Conservation (phyloP, 2,888 invertebrate genomes). For the Deilephila porcellus region DNA sequence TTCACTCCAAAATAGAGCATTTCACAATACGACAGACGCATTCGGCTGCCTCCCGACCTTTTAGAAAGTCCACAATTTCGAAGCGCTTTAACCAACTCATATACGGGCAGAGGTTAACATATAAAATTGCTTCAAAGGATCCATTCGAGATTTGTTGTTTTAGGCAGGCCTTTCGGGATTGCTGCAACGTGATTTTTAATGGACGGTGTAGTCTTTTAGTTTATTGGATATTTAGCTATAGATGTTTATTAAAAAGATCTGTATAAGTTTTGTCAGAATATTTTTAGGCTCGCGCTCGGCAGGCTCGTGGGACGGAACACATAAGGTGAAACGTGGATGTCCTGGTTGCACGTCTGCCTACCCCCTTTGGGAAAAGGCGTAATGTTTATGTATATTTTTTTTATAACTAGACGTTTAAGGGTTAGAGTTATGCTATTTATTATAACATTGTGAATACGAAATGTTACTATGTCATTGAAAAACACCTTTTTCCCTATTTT, state of each 20-base stretch:
- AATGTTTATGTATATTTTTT: too few relatives aligned
- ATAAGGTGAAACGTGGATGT: too few relatives aligned
- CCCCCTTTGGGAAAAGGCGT: too few relatives aligned
- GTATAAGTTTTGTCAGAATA: too few relatives aligned
- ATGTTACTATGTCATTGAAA: too few relatives aligned
- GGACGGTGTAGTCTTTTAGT: not conserved
- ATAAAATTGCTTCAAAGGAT: conserved; percentile 26
- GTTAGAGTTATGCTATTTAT: too few relatives aligned
- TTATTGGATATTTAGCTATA: not conserved
- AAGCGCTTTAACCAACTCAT: conserved; percentile 22
- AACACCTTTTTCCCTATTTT: too few relatives aligned
- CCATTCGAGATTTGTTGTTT: conserved; percentile 44
- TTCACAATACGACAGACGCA: not conserved
- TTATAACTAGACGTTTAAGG: too few relatives aligned
- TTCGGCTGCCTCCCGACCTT: conserved; percentile 8
- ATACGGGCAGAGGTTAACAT: conserved; percentile 28
- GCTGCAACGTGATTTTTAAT: conserved; percentile 20
- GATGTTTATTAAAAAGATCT: not conserved
- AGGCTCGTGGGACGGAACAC: too few relatives aligned
- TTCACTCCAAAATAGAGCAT: not conserved
- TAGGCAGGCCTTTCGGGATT: conserved; percentile 36
- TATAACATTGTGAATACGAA: too few relatives aligned
- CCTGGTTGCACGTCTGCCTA: too few relatives aligned
- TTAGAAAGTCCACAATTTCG: conserved; percentile 24
- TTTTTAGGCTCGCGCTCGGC: too few relatives aligned